Evolutionary conservation across 1,140 invertebrate genomes (phyloP), one percentile per base, ranked within the genome.

Genomic region (Triops longicaudatus): DNA sequence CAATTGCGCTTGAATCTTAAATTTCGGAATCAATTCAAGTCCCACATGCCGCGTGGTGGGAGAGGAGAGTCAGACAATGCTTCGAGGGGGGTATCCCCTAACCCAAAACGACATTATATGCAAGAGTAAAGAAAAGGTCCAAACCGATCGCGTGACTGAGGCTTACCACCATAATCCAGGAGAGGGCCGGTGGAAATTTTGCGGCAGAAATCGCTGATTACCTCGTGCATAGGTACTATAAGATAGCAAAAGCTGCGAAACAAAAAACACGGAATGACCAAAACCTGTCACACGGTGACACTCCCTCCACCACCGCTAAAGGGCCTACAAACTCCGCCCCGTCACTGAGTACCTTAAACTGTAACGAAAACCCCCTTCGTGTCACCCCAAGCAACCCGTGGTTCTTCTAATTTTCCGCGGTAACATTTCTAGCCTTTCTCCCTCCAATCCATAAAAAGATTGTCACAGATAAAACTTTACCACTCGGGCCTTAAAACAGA

Each of bases 261-360:
- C 6, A 63, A 63, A 63, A 22, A 63, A 63, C 0, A 0, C 6
- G 6, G 22, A 63, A 63, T n/a, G 22, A 63, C 50, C 50, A 63
- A 63, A 63, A 63, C 50, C 50, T 63, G 50, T 63, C 50, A 63
- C 50, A 63, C 50, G 50, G 50, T 63, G 50, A 63, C 50, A 63
- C 50, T 63, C 50, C 50, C 50, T 14, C 50, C 14, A 63, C n/a
- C n/a, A 63, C 22, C 17, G 14, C 50, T 14, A n/a, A 63, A 63
- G 22, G 22, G 31, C 31, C 50, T 22, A 5, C 50, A 63, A 22
- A 63, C 50, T 2, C 22, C 50, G 6, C 31, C 31, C 31, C 31
- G 6, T n/a, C 22, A 22, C 50, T 17, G 14, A 63, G 17, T 63
- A 9, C 50, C 14, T 22, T 17, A 63, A 63, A 63, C n/a, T 63